Evolutionary conservation across 1,140 invertebrate species (phyloP).

Genomic region (Drosophila sulfurigaster): DNA sequence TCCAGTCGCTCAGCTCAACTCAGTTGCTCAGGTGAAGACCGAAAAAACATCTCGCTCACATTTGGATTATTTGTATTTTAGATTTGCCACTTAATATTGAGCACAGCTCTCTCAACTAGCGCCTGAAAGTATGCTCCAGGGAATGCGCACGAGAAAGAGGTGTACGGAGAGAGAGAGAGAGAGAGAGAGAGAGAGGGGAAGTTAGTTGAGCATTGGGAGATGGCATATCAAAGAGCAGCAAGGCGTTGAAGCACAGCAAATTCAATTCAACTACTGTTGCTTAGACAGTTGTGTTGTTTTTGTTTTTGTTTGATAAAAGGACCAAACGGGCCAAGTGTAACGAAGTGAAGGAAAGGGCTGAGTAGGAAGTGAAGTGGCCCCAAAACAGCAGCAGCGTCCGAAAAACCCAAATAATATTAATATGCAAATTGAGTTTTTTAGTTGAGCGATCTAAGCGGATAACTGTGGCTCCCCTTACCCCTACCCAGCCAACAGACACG

Average conservation of each 20-base stretch:
- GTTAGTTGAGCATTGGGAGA: slow-evolving; percentile 3
- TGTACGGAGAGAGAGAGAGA: not conserved
- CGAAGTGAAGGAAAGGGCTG: slow-evolving; percentile 25
- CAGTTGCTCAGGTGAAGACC: slow-evolving; percentile 14
- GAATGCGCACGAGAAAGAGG: slow-evolving; percentile 23
- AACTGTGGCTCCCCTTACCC: slow-evolving; percentile 52
- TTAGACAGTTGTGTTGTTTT: slow-evolving; percentile 58
- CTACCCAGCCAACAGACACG: slow-evolving; percentile 1
- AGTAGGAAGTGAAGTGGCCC: not conserved
- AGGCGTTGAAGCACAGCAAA: slow-evolving; percentile 80
- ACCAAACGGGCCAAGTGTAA: slow-evolving; percentile 43
- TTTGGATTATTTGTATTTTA: slow-evolving; percentile 13
- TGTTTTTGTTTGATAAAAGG: slow-evolving; percentile 72
- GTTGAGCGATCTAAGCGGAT: slow-evolving; percentile 84
- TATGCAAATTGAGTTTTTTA: slow-evolving; percentile 84
- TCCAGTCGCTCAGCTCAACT: slow-evolving; percentile 8
- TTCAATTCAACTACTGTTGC: slow-evolving; percentile 81
- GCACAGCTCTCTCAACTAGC: slow-evolving; percentile 31
- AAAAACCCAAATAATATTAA: slow-evolving; percentile 81
- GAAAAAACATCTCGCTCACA: slow-evolving; percentile 12
- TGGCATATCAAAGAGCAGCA: slow-evolving; percentile 69
- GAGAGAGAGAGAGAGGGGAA: slow-evolving; percentile 1
- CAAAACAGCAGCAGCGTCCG: slow-evolving; percentile 27
- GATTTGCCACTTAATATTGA: slow-evolving; percentile 37
- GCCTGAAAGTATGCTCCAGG: slow-evolving; percentile 62